Base-by-base conservation (phyloP, 1,140 invertebrate species). In the Drosophila orosa region DNA sequence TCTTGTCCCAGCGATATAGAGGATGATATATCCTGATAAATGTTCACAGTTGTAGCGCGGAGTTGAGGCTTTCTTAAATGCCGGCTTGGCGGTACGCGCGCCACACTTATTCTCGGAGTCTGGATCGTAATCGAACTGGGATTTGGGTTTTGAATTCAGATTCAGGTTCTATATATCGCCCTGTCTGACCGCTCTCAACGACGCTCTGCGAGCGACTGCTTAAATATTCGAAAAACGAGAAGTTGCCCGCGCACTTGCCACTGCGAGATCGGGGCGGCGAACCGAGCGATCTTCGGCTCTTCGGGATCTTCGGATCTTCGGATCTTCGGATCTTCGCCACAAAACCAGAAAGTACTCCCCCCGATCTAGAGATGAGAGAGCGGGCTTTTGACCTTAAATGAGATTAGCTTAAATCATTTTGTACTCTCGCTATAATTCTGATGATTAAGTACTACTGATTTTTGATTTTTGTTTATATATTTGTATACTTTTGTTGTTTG, bases 161-260 rank as follows among this genome's bases (percentile, higher is more conserved):
- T 31, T 31, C 12, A 31, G 47, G n/a, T n/a, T n/a, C n/a, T n/a
- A n/a, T n/a, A n/a, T 50, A 19, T 50, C 47, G n/a, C 25, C 19
- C 25, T 31, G 47, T 2, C 10, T n/a, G 47, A 48, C 50, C 50
- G 31, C 19, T 35, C 50, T 54, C 31, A 54, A 54, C 50, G 33
- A 54, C 50, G 50, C 50, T 35, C 50, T 54, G 50, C 50, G 50
- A 54, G 50, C 50, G 50, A 54, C 50, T 54, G 50, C 50, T 54
- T 54, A 52, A 52, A 52, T 52, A 54, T 54, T 35, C 50, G 50
- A 24, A 54, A 54, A 54, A 35, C 50, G 50, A 54, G 50, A 54
- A 52, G 50, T 52, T 52, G 31, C 50, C 50, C 48, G 48, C 48
- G 48, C 48, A 52, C 48, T 52, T 52, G 48, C 48, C 48, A 22